phyloP scores from a whole-genome alignment of 2,113 vertebrate genomes.

The Thymallus thymallus region DNA sequence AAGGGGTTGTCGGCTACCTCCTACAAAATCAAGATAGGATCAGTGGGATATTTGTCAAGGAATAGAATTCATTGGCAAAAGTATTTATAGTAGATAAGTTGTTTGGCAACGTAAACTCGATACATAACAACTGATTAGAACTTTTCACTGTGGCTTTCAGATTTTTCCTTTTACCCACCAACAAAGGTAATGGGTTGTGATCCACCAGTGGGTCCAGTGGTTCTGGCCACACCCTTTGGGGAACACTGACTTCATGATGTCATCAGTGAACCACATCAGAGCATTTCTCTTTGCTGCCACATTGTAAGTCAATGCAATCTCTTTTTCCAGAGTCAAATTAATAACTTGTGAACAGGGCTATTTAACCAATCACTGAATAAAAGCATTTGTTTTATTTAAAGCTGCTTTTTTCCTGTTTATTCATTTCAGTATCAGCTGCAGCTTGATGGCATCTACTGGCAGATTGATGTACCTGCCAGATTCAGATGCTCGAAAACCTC shows the following conservation, averaged over 20 bases:
- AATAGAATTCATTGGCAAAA: not conserved
- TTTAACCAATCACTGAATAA: too few species aligned
- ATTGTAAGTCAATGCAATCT: not conserved
- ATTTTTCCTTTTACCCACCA: not conserved
- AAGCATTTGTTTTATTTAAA: not conserved
- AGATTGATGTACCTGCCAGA: too few species aligned
- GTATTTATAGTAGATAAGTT: not conserved
- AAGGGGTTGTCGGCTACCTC: constrained; percentile 10
- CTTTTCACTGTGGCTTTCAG: not conserved
- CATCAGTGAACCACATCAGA: not conserved
- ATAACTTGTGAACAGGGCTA: too few species aligned
- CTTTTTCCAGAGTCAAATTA: not conserved
- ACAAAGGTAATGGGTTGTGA: not conserved
- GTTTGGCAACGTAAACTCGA: not conserved
- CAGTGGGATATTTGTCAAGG: not conserved
- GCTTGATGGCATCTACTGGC: not conserved
- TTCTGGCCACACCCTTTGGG: not conserved
- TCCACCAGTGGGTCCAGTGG: not conserved
- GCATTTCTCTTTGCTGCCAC: not conserved
- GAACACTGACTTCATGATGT: not conserved
- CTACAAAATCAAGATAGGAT: not conserved
- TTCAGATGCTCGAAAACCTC: too few species aligned
- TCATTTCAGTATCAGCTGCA: not conserved
- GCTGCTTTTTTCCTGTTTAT: not conserved
- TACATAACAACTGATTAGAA: not conserved